Evolutionary conservation across 1,140 invertebrate species (phyloP).

Genomic region (Achatina immaculata): DNA sequence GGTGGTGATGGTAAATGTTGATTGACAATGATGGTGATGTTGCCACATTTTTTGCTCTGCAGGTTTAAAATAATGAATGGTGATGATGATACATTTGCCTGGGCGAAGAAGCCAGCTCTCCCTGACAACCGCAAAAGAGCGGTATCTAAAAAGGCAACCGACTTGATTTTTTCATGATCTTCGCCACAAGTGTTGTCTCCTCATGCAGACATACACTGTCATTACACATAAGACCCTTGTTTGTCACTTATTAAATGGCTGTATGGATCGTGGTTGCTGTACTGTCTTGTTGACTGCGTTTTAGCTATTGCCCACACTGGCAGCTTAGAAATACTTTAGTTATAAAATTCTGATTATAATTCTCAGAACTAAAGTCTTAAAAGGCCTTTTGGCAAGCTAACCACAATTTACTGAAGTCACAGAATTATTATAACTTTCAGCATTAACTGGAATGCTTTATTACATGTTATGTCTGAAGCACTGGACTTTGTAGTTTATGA

Average conservation of each 20-base stretch:
- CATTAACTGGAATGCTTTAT: no score
- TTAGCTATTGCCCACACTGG: not conserved
- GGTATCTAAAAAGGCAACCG: conserved; percentile 14
- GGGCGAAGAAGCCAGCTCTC: conserved; percentile 10
- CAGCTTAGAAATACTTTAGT: no score
- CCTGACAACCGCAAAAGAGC: conserved; percentile 18
- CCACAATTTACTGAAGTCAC: no score
- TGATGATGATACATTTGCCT: conserved; percentile 6
- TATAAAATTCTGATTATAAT: conserved; percentile 2
- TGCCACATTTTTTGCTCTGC: not conserved
- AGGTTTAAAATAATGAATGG: conserved; percentile 14
- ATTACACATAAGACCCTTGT: not conserved
- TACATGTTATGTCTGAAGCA: no score
- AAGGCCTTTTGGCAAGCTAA: no score
- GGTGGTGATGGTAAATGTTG: not conserved
- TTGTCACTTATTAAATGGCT: not conserved
- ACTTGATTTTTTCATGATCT: not conserved
- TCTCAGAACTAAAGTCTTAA: no score
- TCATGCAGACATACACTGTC: conserved; percentile 5
- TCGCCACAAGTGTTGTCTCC: not conserved
- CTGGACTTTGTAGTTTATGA: no score
- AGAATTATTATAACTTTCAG: no score
- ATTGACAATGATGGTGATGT: not conserved
- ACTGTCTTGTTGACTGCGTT: conserved; percentile 9
- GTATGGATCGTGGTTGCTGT: not conserved